Base-by-base conservation (phyloP, 2,113 vertebrate genomes). In the Chloebia gouldiae region DNA sequence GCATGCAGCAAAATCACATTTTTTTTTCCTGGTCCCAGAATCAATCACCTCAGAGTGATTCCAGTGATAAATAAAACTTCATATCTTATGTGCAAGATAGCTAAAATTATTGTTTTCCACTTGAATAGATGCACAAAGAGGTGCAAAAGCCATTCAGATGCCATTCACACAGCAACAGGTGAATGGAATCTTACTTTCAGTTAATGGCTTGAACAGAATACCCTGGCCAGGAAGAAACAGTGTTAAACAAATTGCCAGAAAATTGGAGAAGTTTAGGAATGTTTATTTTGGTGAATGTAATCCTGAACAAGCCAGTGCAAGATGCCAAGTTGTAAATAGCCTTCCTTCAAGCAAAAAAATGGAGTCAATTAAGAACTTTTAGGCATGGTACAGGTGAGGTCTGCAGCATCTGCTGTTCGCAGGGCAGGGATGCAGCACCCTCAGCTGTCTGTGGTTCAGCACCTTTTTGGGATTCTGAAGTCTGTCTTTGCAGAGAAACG, bases 321-420 rank as follows among this genome's bases (percentile, higher is more conserved):
- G 28, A 6, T 2, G 28, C 30, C 63, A 88, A 53, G 28, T 7
- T 44, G 45, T 11, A 86, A 77, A 90, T 1, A 83, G 4, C 13
- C 28, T 77, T 33, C 20, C 45, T n/a, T 65, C 42, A 50, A 50
- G 60, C 30, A 73, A 0, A 9, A 9, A 61, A 77, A 10, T 53
- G 28, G 21, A 61, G 51, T 19, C 3, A 53, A 90, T 53, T 9
- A 37, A 56, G 53, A 69, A n/a, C 11, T 45, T 49, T 37, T 0
- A 40, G 51, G 44, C 22, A 10, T 0, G 10, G 31, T 14, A 16
- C 37, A 66, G 27, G 47, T 30, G 59, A n/a, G 45, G 20, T 40
- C 45, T 53, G 57, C 64, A 71, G 51, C 0, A 0, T 1, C 27
- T 30, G 56, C 4, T 44, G 3, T 3, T 63, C 33, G 3, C 20